Conservation (phyloP, 2,888 invertebrate genomes). For the Aromia moschata region DNA sequence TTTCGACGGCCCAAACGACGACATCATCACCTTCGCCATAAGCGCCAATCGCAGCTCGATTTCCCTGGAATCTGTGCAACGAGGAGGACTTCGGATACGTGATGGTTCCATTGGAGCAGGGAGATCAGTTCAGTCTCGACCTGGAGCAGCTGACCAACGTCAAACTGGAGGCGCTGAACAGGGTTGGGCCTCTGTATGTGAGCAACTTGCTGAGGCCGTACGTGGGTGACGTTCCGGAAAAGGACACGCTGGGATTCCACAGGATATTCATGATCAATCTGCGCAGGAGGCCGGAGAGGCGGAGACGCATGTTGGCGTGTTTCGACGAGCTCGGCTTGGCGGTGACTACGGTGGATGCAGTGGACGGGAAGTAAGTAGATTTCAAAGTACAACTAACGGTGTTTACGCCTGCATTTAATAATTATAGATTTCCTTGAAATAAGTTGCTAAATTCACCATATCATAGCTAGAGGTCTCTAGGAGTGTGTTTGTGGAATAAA, state of each 20-base stretch:
- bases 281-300: constrained; percentile 80
- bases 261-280: constrained; percentile 94
- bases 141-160: constrained; percentile 77
- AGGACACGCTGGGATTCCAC: constrained; percentile 76
- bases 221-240: constrained; percentile 54
- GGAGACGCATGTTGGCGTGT: constrained; percentile 79
- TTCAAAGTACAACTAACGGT: neutral
- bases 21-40: constrained; percentile 91
- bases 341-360: constrained; percentile 79
- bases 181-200: constrained; percentile 64
- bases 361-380: constrained; percentile 84
- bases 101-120: constrained; percentile 80
- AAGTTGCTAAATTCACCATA: too few species aligned
- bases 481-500: too few species aligned
- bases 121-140: constrained; percentile 72
- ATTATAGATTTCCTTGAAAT: too few species aligned
- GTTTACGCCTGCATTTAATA: too few species aligned
- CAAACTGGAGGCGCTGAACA: constrained; percentile 69
- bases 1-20: constrained; percentile 81
- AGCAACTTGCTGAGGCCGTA: constrained; percentile 59
- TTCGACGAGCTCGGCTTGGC: constrained; percentile 85
- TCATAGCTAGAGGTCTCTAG: too few species aligned
- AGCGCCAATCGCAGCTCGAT: constrained; percentile 76
- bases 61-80: constrained; percentile 81
- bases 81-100: constrained; percentile 83